Conservation (phyloP, 2,113 vertebrate species). For the Ursus arctos region DNA sequence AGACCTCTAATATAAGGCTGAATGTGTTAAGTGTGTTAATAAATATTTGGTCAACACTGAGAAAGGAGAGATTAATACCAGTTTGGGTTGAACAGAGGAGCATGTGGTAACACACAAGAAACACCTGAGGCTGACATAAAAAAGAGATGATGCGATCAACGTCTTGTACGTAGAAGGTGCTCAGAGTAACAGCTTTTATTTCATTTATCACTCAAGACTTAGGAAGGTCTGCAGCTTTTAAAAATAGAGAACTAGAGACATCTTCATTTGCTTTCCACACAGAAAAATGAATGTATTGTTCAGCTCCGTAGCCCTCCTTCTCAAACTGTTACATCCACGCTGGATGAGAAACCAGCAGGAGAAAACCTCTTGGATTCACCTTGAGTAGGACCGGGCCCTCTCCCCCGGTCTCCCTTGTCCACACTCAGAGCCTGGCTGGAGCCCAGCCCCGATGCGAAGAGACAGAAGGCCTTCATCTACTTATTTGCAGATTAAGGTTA, state of each 20-base stretch:
- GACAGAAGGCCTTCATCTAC: background rate
- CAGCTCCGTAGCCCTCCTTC: background rate
- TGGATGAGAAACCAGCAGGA: background rate
- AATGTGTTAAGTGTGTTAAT: background rate
- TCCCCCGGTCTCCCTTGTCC: background rate
- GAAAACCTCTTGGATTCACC: background rate
- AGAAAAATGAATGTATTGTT: background rate
- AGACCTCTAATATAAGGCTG: background rate
- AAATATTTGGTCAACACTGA: slow-evolving; percentile 1
- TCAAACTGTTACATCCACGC: background rate
- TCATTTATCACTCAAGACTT: background rate
- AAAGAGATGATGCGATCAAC: background rate
- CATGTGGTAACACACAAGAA: background rate
- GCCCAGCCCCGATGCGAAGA: background rate
- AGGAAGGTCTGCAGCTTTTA: background rate
- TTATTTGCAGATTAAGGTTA: background rate
- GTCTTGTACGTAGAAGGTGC: background rate
- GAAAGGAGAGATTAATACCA: background rate
- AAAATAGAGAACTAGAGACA: background rate
- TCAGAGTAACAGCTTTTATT: slow-evolving; percentile 33
- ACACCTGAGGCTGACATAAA: background rate
- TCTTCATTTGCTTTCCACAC: background rate
- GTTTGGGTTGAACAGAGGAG: background rate
- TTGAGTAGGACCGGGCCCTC: background rate
- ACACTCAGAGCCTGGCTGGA: background rate